Percentiles rank a stretch among this genome's conserved stretches.
phyloP scores from a whole-genome alignment of 2,888 invertebrate species.

The Melanostoma mellinum region DNA sequence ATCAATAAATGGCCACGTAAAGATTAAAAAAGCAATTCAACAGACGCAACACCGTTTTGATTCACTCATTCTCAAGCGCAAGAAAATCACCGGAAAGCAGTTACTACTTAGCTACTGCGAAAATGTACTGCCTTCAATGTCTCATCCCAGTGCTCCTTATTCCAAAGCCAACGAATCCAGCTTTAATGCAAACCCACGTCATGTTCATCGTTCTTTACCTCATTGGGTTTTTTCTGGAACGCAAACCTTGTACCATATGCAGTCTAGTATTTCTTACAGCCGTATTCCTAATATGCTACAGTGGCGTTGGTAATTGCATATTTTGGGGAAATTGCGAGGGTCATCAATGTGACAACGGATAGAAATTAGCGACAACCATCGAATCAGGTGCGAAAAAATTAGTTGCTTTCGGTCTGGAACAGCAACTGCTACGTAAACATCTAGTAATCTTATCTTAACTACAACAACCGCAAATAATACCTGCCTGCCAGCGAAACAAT shows the following conservation, averaged over 20 bases:
- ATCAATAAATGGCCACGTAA: constrained; percentile 42
- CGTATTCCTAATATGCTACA: constrained; percentile 96
- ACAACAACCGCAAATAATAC: constrained; percentile 27
- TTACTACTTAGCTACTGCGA: not conserved
- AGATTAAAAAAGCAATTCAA: constrained; percentile 44
- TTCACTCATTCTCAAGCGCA: not conserved
- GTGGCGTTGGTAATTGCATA: constrained; percentile 96
- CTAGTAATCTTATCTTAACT: constrained; percentile 55
- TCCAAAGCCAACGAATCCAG: constrained; percentile 98
- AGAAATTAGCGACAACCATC: constrained; percentile 63
- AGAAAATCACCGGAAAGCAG: too few relatives aligned
- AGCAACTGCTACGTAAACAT: constrained; percentile 55
- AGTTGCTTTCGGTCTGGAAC: not conserved
- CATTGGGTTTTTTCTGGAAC: constrained; percentile 97
- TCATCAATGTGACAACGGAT: constrained; percentile 84
- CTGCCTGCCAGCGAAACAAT: constrained; percentile 22
- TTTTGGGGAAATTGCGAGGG: constrained; percentile 94
- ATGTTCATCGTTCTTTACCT: constrained; percentile 98
- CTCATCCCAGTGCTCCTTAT: constrained; percentile 97
- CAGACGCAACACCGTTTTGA: constrained; percentile 8
- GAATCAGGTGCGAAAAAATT: constrained; percentile 33
- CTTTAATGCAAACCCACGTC: constrained; percentile 96
- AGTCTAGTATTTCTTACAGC: constrained; percentile 96
- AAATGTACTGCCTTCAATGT: constrained; percentile 98
- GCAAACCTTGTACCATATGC: constrained; percentile 98